Evolutionary conservation across 2,797 vertebrate genomes (phyloP).

Genomic region (Myotis findleyi): DNA sequence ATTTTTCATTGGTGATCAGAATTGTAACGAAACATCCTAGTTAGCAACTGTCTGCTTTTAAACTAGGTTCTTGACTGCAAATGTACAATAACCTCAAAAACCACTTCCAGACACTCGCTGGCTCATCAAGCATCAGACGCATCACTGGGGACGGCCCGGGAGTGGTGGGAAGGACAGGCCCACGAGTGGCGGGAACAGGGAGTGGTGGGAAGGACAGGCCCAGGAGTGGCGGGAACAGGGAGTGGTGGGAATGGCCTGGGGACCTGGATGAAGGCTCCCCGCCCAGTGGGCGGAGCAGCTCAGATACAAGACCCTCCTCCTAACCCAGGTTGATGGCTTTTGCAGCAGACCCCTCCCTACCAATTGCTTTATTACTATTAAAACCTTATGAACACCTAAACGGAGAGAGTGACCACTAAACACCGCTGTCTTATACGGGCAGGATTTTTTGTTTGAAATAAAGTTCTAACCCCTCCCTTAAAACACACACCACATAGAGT

Average conservation of each 20-base stretch:
- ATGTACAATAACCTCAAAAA: slow-evolving; percentile 45
- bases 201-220: background rate
- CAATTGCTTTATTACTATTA: slow-evolving; percentile 14
- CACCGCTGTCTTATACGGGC: background rate
- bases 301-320: background rate
- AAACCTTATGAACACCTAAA: background rate
- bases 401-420: background rate
- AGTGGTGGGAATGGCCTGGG: background rate
- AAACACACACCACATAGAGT: background rate
- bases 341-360: background rate
- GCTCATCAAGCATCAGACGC: slow-evolving; percentile 41
- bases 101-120: slow-evolving; percentile 38
- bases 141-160: background rate
- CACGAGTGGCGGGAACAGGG: too few species aligned
- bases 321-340: background rate
- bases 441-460: background rate
- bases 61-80: slow-evolving; percentile 22
- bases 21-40: background rate
- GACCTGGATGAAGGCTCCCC: background rate
- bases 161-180: background rate
- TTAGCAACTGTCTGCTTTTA: slow-evolving; percentile 42
- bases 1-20: background rate
- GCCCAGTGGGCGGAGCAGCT: background rate
- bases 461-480: background rate
- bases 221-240: too few species aligned